phyloP scores from a whole-genome alignment of 2,888 invertebrate species.

The Glaucopsyche alexis region DNA sequence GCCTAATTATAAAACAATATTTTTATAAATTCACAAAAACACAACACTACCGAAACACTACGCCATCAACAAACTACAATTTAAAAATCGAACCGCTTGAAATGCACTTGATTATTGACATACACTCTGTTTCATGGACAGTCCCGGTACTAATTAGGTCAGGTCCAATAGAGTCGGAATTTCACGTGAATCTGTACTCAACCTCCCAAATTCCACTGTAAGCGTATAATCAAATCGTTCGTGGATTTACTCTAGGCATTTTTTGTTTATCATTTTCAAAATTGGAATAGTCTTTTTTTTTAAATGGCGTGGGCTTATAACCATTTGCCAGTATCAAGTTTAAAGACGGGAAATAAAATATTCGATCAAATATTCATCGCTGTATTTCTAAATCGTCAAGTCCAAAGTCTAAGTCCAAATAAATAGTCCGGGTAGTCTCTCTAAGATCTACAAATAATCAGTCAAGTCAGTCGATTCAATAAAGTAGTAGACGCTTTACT shows the following conservation, averaged over 20 bases:
- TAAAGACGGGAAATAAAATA: too few species aligned
- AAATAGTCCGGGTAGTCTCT: too few species aligned
- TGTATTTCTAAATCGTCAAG: too few species aligned
- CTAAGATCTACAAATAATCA: too few species aligned
- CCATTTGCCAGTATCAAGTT: too few species aligned
- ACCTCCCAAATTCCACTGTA: constrained; percentile 16
- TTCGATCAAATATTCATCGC: too few species aligned
- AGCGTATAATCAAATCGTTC: constrained; percentile 4
- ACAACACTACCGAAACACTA: not conserved
- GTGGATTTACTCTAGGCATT: not conserved
- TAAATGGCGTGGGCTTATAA: too few species aligned
- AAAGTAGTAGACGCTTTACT: too few species aligned
- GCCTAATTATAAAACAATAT: too few species aligned
- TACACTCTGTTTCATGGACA: not conserved
- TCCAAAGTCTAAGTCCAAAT: too few species aligned
- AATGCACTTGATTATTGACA: constrained; percentile 16
- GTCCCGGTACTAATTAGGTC: constrained; percentile 9
- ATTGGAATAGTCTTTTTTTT: not conserved
- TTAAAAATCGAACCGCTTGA: not conserved
- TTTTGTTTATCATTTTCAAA: not conserved
- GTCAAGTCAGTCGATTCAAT: too few species aligned
- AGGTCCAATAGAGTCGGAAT: not conserved
- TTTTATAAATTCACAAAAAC: too few species aligned
- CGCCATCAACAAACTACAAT: not conserved
- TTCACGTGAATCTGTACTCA: constrained; percentile 15